Conservation (phyloP, 1,140 invertebrate genomes). For the Galendromus occidentalis region DNA sequence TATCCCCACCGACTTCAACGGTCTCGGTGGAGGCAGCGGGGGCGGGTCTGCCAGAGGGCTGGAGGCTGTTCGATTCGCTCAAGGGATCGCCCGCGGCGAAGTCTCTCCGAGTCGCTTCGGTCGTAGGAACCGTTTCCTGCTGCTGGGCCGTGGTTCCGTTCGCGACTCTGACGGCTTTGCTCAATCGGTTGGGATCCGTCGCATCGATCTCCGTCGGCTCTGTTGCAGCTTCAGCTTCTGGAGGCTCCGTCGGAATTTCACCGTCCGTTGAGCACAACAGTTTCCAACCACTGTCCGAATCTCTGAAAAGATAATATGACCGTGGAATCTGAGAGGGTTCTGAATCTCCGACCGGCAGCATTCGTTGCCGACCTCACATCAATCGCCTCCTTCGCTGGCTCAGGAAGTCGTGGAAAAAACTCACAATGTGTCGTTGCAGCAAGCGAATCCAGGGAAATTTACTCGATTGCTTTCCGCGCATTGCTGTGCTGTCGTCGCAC, state of each 20-base stretch:
- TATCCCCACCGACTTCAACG: too few species aligned
- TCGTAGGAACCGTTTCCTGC: too few species aligned
- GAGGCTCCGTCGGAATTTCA: background rate
- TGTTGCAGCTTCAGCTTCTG: background rate
- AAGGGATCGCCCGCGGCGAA: too few species aligned
- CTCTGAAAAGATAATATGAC: background rate
- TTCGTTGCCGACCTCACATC: too few species aligned
- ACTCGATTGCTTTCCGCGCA: background rate
- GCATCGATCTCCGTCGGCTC: background rate
- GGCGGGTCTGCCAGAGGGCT: too few species aligned
- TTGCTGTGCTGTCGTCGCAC: background rate
- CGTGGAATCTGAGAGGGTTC: background rate
- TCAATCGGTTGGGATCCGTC: background rate
- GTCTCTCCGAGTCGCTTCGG: too few species aligned
- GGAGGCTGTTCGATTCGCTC: too few species aligned
- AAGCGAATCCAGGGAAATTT: background rate
- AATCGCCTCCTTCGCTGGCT: too few species aligned
- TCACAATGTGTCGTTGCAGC: conserved; percentile 4
- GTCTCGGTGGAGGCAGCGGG: too few species aligned
- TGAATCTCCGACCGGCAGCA: background rate
- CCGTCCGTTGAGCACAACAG: background rate
- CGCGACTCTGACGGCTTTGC: background rate
- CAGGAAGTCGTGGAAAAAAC: background rate
- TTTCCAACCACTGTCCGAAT: background rate
- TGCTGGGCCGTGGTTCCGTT: too few species aligned